phyloP scores from a whole-genome alignment of 2,888 invertebrate species.

The Tillus elongatus region DNA sequence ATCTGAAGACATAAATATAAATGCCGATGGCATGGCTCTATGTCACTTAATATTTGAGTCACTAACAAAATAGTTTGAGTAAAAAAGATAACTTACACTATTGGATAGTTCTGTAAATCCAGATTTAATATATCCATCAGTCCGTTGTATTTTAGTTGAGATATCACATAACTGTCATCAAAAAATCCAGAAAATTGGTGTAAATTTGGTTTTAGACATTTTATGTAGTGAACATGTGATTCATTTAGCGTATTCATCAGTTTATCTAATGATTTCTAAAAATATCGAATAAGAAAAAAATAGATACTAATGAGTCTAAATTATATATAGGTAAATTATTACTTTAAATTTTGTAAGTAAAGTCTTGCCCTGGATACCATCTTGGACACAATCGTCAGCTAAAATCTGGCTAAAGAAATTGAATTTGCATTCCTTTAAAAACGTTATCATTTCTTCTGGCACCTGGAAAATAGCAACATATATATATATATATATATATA shows the following conservation, averaged over 20 bases:
- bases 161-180: constrained; percentile 22
- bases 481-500: no score
- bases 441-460: constrained; percentile 28
- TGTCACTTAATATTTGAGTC: no score
- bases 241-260: constrained; percentile 34
- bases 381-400: constrained; percentile 19
- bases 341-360: constrained; percentile 34
- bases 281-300: background rate
- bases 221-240: constrained; percentile 39
- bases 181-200: constrained; percentile 20
- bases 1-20: no score
- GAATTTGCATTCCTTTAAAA: constrained; percentile 21
- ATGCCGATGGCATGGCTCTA: no score
- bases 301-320: background rate
- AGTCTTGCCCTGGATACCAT: constrained; percentile 23
- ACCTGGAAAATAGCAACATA: no score
- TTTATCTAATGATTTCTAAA: constrained; percentile 33
- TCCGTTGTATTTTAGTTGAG: constrained; percentile 23
- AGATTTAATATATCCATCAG: constrained; percentile 26
- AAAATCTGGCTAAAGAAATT: constrained; percentile 19
- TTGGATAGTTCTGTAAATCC: constrained; percentile 23
- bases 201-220: constrained; percentile 37
- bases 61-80: no score
- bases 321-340: constrained; percentile 2
- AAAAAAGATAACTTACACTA: no score